Conservation (phyloP, 2,888 invertebrate species). For the Pollenia labialis region DNA sequence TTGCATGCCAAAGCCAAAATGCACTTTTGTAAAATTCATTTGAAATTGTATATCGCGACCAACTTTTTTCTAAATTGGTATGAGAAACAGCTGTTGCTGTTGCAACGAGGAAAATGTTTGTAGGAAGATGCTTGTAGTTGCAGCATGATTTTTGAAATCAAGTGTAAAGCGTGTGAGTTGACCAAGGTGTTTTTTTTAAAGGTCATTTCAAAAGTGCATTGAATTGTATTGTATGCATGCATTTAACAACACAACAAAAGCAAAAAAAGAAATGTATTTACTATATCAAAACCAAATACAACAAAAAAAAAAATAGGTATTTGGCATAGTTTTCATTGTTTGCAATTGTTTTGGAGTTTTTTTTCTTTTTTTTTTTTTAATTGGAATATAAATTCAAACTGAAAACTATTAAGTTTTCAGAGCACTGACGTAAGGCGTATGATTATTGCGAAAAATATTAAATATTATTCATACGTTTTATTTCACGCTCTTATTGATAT, state of each 20-base stretch:
- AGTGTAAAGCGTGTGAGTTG: constrained; percentile 16
- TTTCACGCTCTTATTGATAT: too few species aligned
- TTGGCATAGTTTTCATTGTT: constrained; percentile 59
- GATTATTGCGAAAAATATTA: background rate
- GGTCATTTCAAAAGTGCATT: constrained; percentile 71
- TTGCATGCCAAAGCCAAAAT: constrained; percentile 46
- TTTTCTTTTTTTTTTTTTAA: too few species aligned
- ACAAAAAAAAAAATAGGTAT: background rate
- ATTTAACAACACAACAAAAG: constrained; percentile 15
- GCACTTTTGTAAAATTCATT: constrained; percentile 37
- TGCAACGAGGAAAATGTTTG: constrained; percentile 17
- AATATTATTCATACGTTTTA: constrained; percentile 22
- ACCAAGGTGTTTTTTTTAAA: constrained; percentile 59
- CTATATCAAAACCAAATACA: background rate
- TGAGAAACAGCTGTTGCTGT: constrained; percentile 68
- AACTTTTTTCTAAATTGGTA: background rate
- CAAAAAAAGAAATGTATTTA: background rate
- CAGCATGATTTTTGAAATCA: constrained; percentile 31
- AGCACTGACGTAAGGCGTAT: constrained; percentile 6
- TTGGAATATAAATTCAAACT: background rate
- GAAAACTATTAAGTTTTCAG: background rate
- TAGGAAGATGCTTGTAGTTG: background rate
- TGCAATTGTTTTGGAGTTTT: constrained; percentile 6
- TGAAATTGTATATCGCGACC: constrained; percentile 8
- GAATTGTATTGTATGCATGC: constrained; percentile 39